phyloP scores from a whole-genome alignment of 2,113 vertebrate genomes.

The Eubucco bourcierii region DNA sequence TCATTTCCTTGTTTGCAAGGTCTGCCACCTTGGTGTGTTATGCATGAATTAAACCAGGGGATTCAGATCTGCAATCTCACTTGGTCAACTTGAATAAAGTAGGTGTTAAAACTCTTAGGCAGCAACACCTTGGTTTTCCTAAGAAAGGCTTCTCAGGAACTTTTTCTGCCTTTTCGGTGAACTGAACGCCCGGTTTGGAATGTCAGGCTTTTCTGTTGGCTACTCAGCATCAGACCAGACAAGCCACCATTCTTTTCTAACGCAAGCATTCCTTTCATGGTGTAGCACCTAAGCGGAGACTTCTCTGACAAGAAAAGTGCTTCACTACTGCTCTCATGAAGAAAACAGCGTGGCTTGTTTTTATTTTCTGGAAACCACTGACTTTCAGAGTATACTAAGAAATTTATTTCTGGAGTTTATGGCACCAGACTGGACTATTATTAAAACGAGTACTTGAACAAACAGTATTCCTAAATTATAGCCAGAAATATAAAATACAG shows the following conservation, averaged over 20 bases:
- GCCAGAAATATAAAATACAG: neutral
- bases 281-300: neutral
- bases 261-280: neutral
- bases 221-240: neutral
- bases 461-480: neutral
- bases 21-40: neutral
- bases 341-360: neutral
- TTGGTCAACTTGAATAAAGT: neutral
- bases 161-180: neutral
- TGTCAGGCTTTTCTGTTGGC: neutral
- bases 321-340: neutral
- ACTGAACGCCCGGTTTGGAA: neutral
- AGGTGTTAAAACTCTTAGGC: neutral
- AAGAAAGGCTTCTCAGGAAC: neutral
- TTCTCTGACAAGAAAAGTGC: neutral
- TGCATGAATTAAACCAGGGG: neutral
- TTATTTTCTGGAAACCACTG: neutral
- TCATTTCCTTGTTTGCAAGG: neutral
- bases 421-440: neutral
- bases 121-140: neutral
- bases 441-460: neutral
- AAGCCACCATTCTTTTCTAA: neutral
- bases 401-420: neutral
- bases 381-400: neutral
- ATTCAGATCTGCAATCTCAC: neutral